Conservation (phyloP, 2,797 vertebrate genomes). For the Moxostoma hubbsi region DNA sequence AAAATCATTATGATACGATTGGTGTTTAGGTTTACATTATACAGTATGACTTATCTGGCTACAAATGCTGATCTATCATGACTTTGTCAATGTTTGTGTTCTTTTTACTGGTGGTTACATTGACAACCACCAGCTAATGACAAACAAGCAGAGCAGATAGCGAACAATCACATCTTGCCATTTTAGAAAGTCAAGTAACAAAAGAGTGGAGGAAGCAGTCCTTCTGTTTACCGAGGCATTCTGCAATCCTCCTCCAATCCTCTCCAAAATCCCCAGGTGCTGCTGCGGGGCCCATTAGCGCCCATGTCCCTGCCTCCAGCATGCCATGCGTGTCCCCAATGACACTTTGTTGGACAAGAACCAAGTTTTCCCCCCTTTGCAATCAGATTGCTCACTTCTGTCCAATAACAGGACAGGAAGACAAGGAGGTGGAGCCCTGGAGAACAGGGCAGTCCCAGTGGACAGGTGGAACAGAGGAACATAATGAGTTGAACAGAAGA, state of each 20-base stretch:
- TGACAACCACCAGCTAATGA: slow-evolving; percentile 42
- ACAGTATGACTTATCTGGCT: no score
- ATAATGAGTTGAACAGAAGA: slow-evolving; percentile 36
- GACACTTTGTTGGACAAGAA: slow-evolving; percentile 84
- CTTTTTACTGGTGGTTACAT: background rate
- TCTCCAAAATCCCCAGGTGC: slow-evolving; percentile 81
- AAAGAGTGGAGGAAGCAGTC: slow-evolving; percentile 50
- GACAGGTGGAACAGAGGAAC: slow-evolving; percentile 40
- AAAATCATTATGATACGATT: background rate
- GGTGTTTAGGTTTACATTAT: background rate
- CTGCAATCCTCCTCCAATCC: slow-evolving; percentile 63
- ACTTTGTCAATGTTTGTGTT: no score
- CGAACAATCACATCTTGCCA: slow-evolving; percentile 5
- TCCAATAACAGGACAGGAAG: slow-evolving; percentile 67
- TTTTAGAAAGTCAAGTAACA: slow-evolving; percentile 17
- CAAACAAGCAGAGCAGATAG: slow-evolving; percentile 45
- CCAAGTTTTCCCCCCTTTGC: slow-evolving; percentile 78
- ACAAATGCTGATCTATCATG: no score
- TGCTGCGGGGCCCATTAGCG: slow-evolving; percentile 82
- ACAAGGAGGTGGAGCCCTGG: slow-evolving; percentile 30
- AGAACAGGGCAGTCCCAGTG: slow-evolving; percentile 45
- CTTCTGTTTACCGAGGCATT: slow-evolving; percentile 61
- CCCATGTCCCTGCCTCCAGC: slow-evolving; percentile 82
- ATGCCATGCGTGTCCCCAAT: slow-evolving; percentile 83
- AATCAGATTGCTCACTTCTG: slow-evolving; percentile 79